phyloP scores from a whole-genome alignment of 2,113 vertebrate genomes.

The Micronycteris hirsuta region DNA sequence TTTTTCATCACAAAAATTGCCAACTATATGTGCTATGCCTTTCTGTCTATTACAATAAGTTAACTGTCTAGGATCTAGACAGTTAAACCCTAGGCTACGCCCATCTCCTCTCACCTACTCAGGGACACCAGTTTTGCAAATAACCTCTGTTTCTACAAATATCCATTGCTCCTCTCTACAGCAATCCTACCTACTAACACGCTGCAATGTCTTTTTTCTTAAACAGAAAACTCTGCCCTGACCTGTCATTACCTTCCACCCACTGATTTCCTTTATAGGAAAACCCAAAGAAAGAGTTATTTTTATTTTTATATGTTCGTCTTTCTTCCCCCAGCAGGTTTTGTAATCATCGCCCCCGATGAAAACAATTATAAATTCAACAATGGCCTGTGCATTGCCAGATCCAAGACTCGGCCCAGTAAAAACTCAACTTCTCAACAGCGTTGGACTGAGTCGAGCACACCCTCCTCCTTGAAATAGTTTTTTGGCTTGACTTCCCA shows the following conservation, averaged over 20 bases:
- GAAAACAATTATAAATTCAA: neutral
- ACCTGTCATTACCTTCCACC: neutral
- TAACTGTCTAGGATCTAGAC: neutral
- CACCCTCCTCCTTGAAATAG: neutral
- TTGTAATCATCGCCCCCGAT: neutral
- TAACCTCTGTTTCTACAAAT: conserved; percentile 19
- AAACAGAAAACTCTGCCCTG: neutral
- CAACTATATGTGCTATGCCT: neutral
- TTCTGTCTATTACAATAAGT: neutral
- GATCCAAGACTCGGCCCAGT: neutral
- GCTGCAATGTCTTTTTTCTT: neutral
- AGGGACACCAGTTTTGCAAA: neutral
- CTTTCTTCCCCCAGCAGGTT: neutral
- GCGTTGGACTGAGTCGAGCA: neutral
- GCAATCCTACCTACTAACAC: neutral
- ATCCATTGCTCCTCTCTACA: neutral
- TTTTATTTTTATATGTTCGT: neutral
- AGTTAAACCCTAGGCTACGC: neutral
- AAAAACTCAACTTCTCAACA: neutral
- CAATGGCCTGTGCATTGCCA: neutral
- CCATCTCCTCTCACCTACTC: neutral
- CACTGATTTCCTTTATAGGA: neutral
- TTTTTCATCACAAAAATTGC: neutral
- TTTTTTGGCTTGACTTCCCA: neutral
- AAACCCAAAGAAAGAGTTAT: neutral